Evolutionary conservation across 2,113 vertebrate species (phyloP).

Genomic region (Nothoprocta perdicaria): DNA sequence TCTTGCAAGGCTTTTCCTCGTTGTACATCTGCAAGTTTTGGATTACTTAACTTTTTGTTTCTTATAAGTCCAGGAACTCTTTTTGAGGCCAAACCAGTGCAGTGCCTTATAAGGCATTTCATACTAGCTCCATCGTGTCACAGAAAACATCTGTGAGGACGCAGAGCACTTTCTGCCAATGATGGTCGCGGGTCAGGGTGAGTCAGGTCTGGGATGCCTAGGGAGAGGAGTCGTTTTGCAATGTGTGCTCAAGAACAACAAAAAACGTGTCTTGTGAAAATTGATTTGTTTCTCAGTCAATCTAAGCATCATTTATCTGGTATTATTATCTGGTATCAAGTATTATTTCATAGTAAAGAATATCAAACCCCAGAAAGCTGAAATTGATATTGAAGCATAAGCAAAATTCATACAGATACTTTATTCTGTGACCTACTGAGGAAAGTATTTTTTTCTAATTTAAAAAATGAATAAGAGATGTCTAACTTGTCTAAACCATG

Average conservation of each 20-base stretch:
- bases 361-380: not conserved
- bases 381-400: not conserved
- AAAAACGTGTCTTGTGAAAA: not conserved
- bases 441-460: not conserved
- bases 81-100: not conserved
- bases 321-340: not conserved
- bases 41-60: not conserved
- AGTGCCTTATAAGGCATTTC: slow-evolving; percentile 62
- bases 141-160: slow-evolving; percentile 17
- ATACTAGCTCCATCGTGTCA: not conserved
- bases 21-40: not conserved
- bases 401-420: not conserved
- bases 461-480: not conserved
- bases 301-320: not conserved
- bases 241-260: not conserved
- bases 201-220: slow-evolving; percentile 22
- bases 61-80: not conserved
- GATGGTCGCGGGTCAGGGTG: not conserved
- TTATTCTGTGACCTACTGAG: not conserved
- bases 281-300: not conserved
- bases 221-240: not conserved
- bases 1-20: not conserved
- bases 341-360: not conserved
- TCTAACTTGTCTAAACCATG: not conserved
- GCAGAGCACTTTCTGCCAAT: not conserved